These are phyloP conservation scores for Pantelozetes paolii DNA, from an alignment of 2,888 invertebrate species.

Conservation along the genomic window DNA sequence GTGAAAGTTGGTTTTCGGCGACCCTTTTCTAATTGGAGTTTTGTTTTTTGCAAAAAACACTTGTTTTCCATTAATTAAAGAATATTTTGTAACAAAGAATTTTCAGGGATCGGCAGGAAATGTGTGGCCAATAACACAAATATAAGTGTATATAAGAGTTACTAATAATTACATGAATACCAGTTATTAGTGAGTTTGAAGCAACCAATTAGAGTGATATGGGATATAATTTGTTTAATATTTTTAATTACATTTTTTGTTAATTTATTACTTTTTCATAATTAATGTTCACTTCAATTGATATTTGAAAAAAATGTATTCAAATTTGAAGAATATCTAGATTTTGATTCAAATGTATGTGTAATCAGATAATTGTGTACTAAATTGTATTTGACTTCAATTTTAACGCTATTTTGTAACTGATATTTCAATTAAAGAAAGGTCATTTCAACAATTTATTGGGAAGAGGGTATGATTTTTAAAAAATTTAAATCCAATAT, in stretches of 20 bases:
- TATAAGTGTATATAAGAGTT: background rate
- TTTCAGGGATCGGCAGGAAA: conserved; percentile 25
- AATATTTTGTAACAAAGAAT: conserved; percentile 21
- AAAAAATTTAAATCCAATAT: too few species aligned
- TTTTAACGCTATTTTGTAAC: too few species aligned
- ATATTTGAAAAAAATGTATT: too few species aligned
- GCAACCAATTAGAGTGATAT: background rate
- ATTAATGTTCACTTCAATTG: background rate
- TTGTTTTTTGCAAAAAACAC: conserved; percentile 27
- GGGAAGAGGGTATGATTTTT: too few species aligned
- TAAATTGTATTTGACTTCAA: too few species aligned
- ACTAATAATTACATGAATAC: background rate
- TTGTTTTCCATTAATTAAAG: background rate
- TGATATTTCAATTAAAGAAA: too few species aligned
- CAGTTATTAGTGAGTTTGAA: background rate
- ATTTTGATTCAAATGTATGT: too few species aligned
- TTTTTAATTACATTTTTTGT: background rate
- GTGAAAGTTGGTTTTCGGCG: background rate
- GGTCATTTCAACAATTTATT: too few species aligned
- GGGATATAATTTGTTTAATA: background rate
- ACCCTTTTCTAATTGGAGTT: conserved; percentile 24
- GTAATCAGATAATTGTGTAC: too few species aligned
- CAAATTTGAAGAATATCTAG: too few species aligned
- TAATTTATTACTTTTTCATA: background rate
- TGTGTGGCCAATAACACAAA: conserved; percentile 18